These are phyloP conservation scores for Meandrina meandrites DNA, from an alignment of 92 coral and sea anemone genomes.

Conservation along the genomic window DNA sequence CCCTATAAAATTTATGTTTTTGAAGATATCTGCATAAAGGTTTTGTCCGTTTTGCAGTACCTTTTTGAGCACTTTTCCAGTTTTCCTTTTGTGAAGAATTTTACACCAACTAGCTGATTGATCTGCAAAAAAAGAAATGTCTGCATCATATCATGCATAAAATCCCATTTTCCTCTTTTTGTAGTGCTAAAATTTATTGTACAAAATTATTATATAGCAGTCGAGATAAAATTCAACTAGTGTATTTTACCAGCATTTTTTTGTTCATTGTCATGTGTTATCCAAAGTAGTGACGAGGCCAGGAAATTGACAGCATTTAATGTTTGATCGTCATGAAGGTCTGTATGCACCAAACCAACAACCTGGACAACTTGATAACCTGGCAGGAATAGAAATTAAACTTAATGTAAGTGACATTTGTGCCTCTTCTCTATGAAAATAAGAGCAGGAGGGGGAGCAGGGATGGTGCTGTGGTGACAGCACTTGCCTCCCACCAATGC, in stretches of 20 bases:
- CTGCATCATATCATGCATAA: background rate
- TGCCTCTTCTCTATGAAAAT: no score
- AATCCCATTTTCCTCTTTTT: no score
- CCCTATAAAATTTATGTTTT: no score
- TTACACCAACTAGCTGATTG: conserved; percentile 52
- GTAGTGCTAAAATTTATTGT: background rate
- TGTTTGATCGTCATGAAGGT: conserved; percentile 71
- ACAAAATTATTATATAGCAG: background rate
- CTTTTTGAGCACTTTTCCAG: conserved; percentile 71
- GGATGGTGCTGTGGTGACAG: no score
- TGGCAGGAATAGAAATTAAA: conserved; percentile 9
- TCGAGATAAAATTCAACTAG: no score
- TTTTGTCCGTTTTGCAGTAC: conserved; percentile 1
- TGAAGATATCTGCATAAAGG: background rate
- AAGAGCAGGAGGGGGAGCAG: no score
- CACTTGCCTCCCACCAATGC: no score
- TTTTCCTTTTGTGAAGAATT: conserved; percentile 60
- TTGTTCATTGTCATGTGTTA: conserved; percentile 9
- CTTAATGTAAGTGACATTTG: no score
- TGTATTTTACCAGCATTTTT: background rate
- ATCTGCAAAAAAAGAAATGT: conserved; percentile 6
- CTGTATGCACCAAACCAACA: conserved; percentile 70
- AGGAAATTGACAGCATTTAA: conserved; percentile 56
- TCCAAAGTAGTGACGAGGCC: conserved; percentile 61
- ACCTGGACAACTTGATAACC: conserved; percentile 73